phyloP scores from a whole-genome alignment of 1,140 invertebrate species.

The Neotoxoptera formosana region DNA sequence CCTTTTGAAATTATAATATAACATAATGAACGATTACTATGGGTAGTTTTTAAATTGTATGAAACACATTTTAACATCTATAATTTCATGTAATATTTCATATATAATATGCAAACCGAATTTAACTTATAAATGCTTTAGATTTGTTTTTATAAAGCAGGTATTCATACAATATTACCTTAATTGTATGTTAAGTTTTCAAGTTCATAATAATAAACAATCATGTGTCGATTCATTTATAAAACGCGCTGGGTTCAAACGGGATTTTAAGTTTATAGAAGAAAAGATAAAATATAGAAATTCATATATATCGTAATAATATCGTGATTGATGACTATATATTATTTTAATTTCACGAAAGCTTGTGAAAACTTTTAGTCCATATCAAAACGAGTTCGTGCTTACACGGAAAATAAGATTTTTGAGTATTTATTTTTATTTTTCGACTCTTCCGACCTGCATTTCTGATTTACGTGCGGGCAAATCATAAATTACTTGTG shows the following conservation, averaged over 20 bases:
- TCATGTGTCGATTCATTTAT: neutral
- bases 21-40: neutral
- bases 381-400: neutral
- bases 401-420: neutral
- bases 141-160: neutral
- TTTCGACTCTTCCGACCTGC: neutral
- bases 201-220: neutral
- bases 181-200: neutral
- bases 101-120: neutral
- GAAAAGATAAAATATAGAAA: neutral
- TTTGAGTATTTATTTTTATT: slow-evolving; percentile 31
- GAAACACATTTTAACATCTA: neutral
- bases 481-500: slow-evolving; percentile 54
- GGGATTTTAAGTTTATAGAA: neutral
- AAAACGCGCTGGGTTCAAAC: neutral
- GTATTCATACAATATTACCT: neutral
- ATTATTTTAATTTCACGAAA: neutral
- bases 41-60: neutral
- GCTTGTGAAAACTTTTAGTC: neutral
- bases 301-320: neutral
- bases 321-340: neutral
- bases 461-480: slow-evolving; percentile 43
- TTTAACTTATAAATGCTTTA: neutral
- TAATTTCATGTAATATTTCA: neutral
- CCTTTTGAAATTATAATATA: neutral